Percentiles rank a stretch among this genome's conserved stretches.
phyloP scores from a whole-genome alignment of 2,888 invertebrate genomes.

The Mellilla xanthometata region DNA sequence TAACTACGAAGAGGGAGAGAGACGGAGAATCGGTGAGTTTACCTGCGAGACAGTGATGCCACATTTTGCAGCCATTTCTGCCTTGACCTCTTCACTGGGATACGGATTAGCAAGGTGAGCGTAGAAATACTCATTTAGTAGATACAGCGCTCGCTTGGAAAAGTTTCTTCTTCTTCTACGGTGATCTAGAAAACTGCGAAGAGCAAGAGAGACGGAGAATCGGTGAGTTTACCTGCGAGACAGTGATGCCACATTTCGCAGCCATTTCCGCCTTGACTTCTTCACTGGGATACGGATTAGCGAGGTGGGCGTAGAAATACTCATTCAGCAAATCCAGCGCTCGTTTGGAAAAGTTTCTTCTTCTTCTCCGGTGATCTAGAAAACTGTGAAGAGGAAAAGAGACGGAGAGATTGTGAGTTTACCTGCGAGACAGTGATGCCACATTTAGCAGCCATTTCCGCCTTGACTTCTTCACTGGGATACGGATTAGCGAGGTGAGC shows the following conservation, averaged over 20 bases:
- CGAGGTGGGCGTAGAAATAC: constrained; percentile 98
- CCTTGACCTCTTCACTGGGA: constrained; percentile 98
- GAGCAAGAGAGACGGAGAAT: too few species aligned
- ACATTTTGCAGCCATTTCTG: constrained; percentile 97
- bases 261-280: constrained; percentile 98
- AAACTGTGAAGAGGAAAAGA: constrained; percentile 59
- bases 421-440: constrained; percentile 96
- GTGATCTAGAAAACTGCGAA: too few species aligned
- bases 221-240: constrained; percentile 89
- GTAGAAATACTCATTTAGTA: constrained; percentile 98
- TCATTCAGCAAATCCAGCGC: constrained; percentile 98
- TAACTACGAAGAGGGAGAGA: constrained; percentile 59
- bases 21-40: constrained; percentile 11
- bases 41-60: constrained; percentile 96
- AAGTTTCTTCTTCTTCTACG: constrained; percentile 88
- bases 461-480: constrained; percentile 98
- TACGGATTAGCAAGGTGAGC: constrained; percentile 98
- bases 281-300: constrained; percentile 98
- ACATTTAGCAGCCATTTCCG: constrained; percentile 97
- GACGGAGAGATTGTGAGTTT: constrained; percentile 11
- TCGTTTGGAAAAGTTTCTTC: constrained; percentile 98
- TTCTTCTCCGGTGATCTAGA: constrained; percentile 88
- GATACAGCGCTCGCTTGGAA: constrained; percentile 98
- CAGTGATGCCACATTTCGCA: constrained; percentile 96
- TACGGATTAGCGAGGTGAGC: constrained; percentile 98